A percentile compares a stretch with the other conserved stretches of the same genome.
Evolutionary conservation across 2,797 vertebrate species (phyloP).

Genomic region (Acanthopagrus latus): DNA sequence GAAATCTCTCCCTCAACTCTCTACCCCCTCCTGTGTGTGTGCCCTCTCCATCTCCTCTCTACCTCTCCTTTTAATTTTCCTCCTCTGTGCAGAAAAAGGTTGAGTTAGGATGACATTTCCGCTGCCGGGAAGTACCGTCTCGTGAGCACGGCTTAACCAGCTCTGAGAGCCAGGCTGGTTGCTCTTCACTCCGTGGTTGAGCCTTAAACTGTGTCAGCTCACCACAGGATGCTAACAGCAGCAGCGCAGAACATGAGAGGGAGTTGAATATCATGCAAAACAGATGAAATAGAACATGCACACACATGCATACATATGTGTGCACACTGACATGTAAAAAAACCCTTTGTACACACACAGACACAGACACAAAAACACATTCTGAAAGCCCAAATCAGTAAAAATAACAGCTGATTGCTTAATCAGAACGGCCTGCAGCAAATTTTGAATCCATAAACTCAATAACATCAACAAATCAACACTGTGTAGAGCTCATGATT

Average conservation of each 20-base stretch:
- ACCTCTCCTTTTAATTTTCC: conserved; percentile 50
- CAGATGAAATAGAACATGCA: conserved; percentile 29
- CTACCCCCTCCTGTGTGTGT: background rate
- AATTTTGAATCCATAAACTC: conserved; percentile 38
- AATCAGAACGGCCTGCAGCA: conserved; percentile 36
- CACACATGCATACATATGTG: conserved; percentile 17
- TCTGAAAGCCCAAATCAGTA: conserved; percentile 12
- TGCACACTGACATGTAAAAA: background rate
- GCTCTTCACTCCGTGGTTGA: conserved; percentile 29
- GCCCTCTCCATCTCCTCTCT: conserved; percentile 39
- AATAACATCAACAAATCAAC: conserved; percentile 42
- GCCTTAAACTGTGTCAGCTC: conserved; percentile 67
- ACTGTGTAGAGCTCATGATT: conserved; percentile 47
- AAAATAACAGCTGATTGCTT: conserved; percentile 48
- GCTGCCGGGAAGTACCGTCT: conserved; percentile 28
- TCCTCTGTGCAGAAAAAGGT: conserved; percentile 50
- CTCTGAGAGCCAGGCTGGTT: conserved; percentile 28
- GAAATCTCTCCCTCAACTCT: conserved; percentile 46
- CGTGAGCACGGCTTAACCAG: conserved; percentile 31
- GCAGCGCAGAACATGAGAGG: conserved; percentile 20
- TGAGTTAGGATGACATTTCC: conserved; percentile 61
- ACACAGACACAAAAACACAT: background rate
- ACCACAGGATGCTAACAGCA: conserved; percentile 62
- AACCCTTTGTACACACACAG: background rate
- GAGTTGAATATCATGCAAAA: conserved; percentile 50